These are phyloP conservation scores for Lerema accius DNA, from an alignment of 1,140 invertebrate genomes.

Conservation along the genomic window DNA sequence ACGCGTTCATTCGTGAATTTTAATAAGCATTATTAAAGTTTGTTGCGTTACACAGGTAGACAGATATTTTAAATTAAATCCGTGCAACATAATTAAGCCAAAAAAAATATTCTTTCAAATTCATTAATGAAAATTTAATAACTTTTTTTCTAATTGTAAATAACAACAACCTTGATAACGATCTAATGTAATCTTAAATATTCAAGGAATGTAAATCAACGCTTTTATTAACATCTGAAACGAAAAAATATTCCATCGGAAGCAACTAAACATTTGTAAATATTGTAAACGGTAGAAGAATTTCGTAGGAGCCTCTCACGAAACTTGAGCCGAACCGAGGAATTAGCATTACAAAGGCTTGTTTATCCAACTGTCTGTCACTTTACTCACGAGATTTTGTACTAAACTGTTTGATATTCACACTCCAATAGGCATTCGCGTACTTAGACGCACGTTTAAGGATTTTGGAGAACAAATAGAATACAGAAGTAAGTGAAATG, in stretches of 20 bases:
- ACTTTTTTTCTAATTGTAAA: too few relatives aligned
- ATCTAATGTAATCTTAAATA: too few relatives aligned
- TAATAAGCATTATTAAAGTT: too few relatives aligned
- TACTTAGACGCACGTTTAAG: slow-evolving; percentile 4
- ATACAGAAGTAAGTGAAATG: background rate
- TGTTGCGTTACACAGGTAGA: too few relatives aligned
- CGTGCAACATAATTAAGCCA: too few relatives aligned
- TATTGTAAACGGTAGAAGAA: slow-evolving; percentile 26
- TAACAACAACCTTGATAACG: too few relatives aligned
- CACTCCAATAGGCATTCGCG: slow-evolving; percentile 8
- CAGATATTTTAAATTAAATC: too few relatives aligned
- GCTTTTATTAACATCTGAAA: background rate
- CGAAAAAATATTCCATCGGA: background rate
- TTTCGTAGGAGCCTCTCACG: slow-evolving; percentile 32
- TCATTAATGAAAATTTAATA: too few relatives aligned
- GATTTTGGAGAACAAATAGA: slow-evolving; percentile 1
- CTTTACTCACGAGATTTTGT: slow-evolving; percentile 10
- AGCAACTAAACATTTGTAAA: slow-evolving; percentile 20
- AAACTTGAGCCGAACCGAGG: slow-evolving; percentile 36
- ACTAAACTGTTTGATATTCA: slow-evolving; percentile 10
- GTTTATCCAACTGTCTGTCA: slow-evolving; percentile 38
- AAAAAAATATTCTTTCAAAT: too few relatives aligned
- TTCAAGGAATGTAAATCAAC: too few relatives aligned
- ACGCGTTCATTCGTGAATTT: too few relatives aligned
- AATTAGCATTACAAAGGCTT: slow-evolving; percentile 46